phyloP scores from a whole-genome alignment of 2,888 invertebrate species.

The Lochmaea capreae region DNA sequence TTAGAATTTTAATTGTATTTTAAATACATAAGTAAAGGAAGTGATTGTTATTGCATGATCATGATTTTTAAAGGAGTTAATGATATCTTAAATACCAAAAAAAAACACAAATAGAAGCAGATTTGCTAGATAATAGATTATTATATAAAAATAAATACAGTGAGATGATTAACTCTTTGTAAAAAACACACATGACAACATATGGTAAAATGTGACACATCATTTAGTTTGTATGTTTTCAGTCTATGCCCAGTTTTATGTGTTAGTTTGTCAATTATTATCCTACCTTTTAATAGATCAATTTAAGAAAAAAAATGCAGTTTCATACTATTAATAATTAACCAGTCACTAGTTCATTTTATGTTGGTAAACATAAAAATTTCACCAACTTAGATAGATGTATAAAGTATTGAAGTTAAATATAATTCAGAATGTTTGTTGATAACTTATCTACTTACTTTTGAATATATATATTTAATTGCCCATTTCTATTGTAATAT shows the following conservation, averaged over 20 bases:
- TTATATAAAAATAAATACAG: no score
- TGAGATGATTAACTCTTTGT: no score
- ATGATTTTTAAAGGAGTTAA: background rate
- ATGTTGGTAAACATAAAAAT: background rate
- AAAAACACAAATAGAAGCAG: background rate
- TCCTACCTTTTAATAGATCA: no score
- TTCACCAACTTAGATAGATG: background rate
- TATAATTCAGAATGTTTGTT: background rate
- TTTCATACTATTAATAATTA: no score
- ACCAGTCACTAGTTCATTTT: no score
- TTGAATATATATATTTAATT: background rate
- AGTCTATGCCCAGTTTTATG: no score
- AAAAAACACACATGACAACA: no score
- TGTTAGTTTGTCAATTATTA: no score
- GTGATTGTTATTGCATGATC: background rate
- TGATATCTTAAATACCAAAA: background rate
- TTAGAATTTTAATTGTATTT: slow-evolving; percentile 1
- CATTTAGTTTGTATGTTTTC: no score
- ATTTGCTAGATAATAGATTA: background rate
- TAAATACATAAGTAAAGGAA: background rate
- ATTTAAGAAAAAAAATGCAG: no score
- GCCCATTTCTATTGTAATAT: background rate
- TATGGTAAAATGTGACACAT: no score
- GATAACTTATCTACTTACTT: background rate
- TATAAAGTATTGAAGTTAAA: background rate